Evolutionary conservation across 2,888 invertebrate genomes (phyloP).

Genomic region (Lamellibrachia columna): DNA sequence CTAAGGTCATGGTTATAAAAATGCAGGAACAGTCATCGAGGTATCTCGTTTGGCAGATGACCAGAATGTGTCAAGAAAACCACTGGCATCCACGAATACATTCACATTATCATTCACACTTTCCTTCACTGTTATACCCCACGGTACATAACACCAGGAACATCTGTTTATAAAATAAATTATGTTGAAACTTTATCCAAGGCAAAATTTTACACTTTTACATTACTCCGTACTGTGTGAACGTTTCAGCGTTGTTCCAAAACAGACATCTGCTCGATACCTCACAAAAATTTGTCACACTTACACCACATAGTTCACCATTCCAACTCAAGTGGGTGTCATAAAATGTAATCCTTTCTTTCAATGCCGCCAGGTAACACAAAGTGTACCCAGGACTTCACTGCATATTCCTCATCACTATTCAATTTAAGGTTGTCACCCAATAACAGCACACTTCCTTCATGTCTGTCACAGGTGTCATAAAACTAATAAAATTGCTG

Average conservation of each 20-base stretch:
- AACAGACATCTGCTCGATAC: neutral
- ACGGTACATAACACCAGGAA: neutral
- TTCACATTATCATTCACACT: neutral
- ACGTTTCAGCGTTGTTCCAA: neutral
- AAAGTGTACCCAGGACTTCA: neutral
- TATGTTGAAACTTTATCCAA: neutral
- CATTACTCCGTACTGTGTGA: neutral
- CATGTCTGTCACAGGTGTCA: neutral
- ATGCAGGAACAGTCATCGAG: neutral
- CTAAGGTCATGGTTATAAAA: neutral
- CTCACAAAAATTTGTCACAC: neutral
- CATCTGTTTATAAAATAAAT: neutral
- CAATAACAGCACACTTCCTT: neutral
- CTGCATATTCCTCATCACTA: neutral
- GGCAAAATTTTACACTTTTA: neutral
- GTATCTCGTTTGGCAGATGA: neutral
- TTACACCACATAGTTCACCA: neutral
- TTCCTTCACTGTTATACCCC: neutral
- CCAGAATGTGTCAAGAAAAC: neutral
- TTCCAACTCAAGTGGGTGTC: neutral
- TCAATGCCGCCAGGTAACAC: neutral
- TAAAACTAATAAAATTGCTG: neutral
- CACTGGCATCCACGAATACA: neutral
- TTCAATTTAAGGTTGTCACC: neutral
- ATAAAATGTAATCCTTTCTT: neutral